phyloP scores from a whole-genome alignment of 1,140 invertebrate genomes.

The Adelges cooleyi region DNA sequence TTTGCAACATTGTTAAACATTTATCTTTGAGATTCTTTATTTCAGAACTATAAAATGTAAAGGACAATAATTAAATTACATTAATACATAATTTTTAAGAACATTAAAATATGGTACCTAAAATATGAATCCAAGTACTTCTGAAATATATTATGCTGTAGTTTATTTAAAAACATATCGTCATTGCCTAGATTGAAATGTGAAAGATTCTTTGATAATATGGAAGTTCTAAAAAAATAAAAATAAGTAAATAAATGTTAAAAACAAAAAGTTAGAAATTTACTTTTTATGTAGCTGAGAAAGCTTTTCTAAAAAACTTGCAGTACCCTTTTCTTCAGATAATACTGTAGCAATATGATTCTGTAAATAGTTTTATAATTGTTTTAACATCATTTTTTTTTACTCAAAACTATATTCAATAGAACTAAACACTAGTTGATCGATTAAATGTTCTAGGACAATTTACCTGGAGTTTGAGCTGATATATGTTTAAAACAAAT shows the following conservation, averaged over 20 bases:
- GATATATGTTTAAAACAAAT: conserved; percentile 93
- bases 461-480: conserved; percentile 68
- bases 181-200: conserved; percentile 25
- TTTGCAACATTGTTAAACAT: conserved; percentile 58
- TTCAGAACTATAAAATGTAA: conserved; percentile 50
- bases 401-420: too few species aligned
- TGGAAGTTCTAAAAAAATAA: conserved; percentile 17
- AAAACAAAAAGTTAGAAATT: conserved; percentile 31
- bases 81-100: background rate
- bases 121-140: conserved; percentile 68
- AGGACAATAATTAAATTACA: background rate
- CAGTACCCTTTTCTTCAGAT: conserved; percentile 64
- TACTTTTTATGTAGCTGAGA: conserved; percentile 78
- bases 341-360: conserved; percentile 71
- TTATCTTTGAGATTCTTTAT: conserved; percentile 63
- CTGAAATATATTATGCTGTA: conserved; percentile 73
- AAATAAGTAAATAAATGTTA: background rate
- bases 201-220: conserved; percentile 25
- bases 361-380: too few species aligned
- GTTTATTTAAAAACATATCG: conserved; percentile 43
- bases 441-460: too few species aligned
- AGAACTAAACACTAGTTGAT: too few species aligned
- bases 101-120: conserved; percentile 41
- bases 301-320: conserved; percentile 77
- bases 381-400: too few species aligned